Evolutionary conservation across 2,888 invertebrate genomes (phyloP), one percentile per base, ranked within the genome.

Genomic region (Limnephilus auricula): DNA sequence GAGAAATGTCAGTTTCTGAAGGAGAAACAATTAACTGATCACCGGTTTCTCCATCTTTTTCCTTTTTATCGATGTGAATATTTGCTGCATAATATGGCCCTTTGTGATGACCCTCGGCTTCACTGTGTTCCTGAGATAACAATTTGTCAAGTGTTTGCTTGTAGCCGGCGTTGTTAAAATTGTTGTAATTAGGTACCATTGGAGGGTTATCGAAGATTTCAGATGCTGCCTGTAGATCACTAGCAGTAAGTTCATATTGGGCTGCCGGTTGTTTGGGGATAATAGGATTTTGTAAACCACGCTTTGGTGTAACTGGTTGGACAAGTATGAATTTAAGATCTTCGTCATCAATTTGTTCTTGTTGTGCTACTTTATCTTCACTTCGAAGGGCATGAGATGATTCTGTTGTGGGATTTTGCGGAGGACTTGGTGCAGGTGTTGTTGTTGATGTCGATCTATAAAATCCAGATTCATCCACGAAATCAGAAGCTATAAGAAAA

Each of bases 401-500:
- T 65, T 65, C 65, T 65, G 25, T n/a, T 9, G 25, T 65, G 65
- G n/a, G 9, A n/a, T 65, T 65, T 65, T 9, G 65, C 25, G 25
- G 65, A 25, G 25, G 6, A 25, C 25, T 65, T 45, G 50, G 86
- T 4, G 65, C 4, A 65, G 15, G 32, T 6, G 86, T n/a, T 30
- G 45, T 31, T 50, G 9, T 25, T 86, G 12, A n/a, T 30, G 6
- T 30, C 13, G n/a, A 18, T 50, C 31, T n/a, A 10, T 86, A n/a
- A 2, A 65, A 0, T 9, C 31, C 79, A 25, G 78, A 88, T 79
- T 88, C 78, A n/a, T 65, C 87, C 34, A 88, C 34, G n/a, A 88
- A 88, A 37, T 88, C 87, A 37, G 78, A 34, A 31, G 87, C 87
- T 88, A 79, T n/a, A n/a, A n/a, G 31, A 85, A 85, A 40, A 5